These are phyloP conservation scores for Typhlomys cinereus DNA, from an alignment of 2,113 vertebrate genomes.

Conservation along the genomic window DNA sequence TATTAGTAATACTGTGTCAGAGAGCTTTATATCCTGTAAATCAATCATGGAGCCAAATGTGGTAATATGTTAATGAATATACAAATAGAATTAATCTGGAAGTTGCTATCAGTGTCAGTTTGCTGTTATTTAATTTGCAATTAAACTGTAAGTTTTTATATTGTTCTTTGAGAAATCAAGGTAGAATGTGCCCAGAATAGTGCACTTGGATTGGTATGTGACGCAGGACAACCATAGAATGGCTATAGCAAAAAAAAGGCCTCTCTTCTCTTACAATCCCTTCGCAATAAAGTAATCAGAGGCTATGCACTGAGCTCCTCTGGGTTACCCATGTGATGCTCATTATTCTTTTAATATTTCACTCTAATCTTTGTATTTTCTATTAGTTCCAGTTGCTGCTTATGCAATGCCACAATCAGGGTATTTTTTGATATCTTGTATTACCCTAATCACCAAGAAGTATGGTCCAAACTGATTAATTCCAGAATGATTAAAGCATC, in stretches of 20 bases:
- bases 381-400: constrained; percentile 73
- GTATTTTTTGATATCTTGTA: constrained; percentile 80
- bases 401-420: constrained; percentile 79
- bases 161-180: constrained; percentile 49
- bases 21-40: background rate
- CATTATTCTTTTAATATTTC: constrained; percentile 82
- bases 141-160: constrained; percentile 67
- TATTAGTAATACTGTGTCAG: constrained; percentile 23
- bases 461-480: constrained; percentile 71
- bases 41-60: background rate
- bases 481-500: constrained; percentile 66
- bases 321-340: constrained; percentile 72
- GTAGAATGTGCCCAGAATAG: constrained; percentile 40
- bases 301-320: constrained; percentile 64
- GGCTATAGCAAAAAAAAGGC: constrained; percentile 67
- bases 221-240: constrained; percentile 37
- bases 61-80: constrained; percentile 64
- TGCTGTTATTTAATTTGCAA: constrained; percentile 33
- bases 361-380: constrained; percentile 82
- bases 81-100: constrained; percentile 53
- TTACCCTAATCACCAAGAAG: constrained; percentile 80
- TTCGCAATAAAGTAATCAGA: constrained; percentile 75
- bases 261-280: constrained; percentile 67
- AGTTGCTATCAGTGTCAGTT: background rate
- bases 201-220: constrained; percentile 55